These are phyloP conservation scores for Fulmarus glacialis DNA, from an alignment of 2,113 vertebrate species.

Conservation along the genomic window DNA sequence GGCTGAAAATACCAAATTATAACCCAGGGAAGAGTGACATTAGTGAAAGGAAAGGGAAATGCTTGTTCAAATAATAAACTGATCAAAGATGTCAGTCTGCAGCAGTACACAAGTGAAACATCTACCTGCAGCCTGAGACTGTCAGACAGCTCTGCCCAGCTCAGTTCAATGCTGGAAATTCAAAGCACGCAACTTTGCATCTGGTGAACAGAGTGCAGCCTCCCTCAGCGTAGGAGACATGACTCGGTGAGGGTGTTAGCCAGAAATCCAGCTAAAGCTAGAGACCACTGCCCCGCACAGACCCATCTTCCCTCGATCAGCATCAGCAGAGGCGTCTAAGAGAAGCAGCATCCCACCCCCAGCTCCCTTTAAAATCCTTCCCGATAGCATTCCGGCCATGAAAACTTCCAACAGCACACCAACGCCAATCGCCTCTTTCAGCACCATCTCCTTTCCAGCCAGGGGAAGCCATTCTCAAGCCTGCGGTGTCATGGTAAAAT, in stretches of 20 bases:
- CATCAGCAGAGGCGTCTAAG: not conserved
- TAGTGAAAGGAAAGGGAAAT: not conserved
- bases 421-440: too few species aligned
- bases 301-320: not conserved
- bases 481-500: accelerated
- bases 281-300: not conserved
- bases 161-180: not conserved
- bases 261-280: not conserved
- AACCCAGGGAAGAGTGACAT: not conserved
- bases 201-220: not conserved
- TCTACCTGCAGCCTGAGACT: not conserved
- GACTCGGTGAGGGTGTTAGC: not conserved
- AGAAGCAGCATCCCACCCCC: not conserved
- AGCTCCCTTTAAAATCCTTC: not conserved
- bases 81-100: not conserved
- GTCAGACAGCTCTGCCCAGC: not conserved
- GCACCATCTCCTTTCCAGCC: not conserved
- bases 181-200: not conserved
- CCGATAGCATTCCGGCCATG: not conserved
- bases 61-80: not conserved
- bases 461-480: not conserved
- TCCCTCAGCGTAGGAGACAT: accelerated
- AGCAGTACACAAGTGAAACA: not conserved
- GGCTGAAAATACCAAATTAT: not conserved
- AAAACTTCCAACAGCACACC: not conserved